These are phyloP conservation scores for Tinea trinotella DNA, from an alignment of 2,888 invertebrate genomes.

Conservation along the genomic window DNA sequence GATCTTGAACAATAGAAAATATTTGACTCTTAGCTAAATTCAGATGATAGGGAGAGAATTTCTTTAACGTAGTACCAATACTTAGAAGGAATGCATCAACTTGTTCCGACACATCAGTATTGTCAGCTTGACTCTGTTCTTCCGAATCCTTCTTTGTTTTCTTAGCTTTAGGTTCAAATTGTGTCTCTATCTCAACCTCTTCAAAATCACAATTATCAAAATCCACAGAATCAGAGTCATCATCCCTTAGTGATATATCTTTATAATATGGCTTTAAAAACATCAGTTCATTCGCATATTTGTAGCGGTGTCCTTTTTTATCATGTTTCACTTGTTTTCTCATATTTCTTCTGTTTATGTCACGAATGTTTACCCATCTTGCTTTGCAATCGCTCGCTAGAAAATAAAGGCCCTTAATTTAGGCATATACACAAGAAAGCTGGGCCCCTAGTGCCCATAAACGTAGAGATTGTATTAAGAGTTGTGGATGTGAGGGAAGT, in stretches of 20 bases:
- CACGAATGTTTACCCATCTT: constrained; percentile 61
- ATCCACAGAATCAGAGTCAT: neutral
- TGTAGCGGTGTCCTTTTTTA: constrained; percentile 39
- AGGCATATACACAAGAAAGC: neutral
- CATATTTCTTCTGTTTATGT: constrained; percentile 52
- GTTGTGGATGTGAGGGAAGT: no score
- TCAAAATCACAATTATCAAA: constrained; percentile 5
- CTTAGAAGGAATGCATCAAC: constrained; percentile 57
- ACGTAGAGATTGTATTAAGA: no score
- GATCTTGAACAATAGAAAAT: constrained; percentile 58
- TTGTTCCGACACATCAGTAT: constrained; percentile 44
- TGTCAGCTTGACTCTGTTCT: constrained; percentile 30
- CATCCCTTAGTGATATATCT: constrained; percentile 29
- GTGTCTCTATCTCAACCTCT: constrained; percentile 21
- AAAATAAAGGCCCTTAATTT: constrained; percentile 25
- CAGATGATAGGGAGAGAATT: constrained; percentile 56
- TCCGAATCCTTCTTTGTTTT: constrained; percentile 24
- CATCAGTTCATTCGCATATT: constrained; percentile 47
- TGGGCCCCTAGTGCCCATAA: no score
- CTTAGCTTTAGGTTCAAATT: neutral
- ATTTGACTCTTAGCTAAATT: constrained; percentile 63
- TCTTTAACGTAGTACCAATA: constrained; percentile 54
- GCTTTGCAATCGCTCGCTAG: constrained; percentile 57
- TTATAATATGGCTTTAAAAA: constrained; percentile 54
- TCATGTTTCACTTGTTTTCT: constrained; percentile 26